Evolutionary conservation across 2,113 vertebrate species (phyloP).

Genomic region (Probosciger aterrimus): DNA sequence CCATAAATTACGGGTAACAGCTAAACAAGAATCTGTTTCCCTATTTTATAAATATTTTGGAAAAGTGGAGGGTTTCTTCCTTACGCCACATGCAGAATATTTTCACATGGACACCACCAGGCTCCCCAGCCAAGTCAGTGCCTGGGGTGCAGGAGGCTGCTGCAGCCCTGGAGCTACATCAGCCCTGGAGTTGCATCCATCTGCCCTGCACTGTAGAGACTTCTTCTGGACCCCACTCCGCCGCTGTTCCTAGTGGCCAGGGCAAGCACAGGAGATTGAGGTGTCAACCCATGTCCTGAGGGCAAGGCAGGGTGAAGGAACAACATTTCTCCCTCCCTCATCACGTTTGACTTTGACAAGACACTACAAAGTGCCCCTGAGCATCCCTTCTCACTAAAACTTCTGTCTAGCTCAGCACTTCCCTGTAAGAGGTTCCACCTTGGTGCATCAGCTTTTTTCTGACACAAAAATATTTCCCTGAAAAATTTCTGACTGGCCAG

Average conservation of each 20-base stretch:
- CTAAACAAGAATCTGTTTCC: background rate
- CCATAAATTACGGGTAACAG: background rate
- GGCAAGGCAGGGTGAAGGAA: background rate
- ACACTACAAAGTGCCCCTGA: background rate
- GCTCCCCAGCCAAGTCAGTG: background rate
- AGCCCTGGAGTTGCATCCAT: too few relatives aligned
- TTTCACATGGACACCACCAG: fast-evolving
- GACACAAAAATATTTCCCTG: background rate
- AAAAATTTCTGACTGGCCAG: background rate
- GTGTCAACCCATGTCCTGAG: background rate
- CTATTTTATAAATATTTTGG: background rate
- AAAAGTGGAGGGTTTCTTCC: background rate
- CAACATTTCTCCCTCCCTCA: background rate
- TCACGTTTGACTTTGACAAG: background rate
- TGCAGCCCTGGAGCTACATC: background rate
- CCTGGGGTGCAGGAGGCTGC: background rate
- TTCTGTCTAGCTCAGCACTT: background rate
- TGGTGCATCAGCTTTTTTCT: background rate
- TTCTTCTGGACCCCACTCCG: background rate
- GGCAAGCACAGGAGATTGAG: background rate
- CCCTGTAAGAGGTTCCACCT: background rate
- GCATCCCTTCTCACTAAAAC: background rate
- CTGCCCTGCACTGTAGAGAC: background rate
- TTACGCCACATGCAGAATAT: background rate
- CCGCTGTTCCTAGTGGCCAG: background rate